Evolutionary conservation across 2,113 vertebrate genomes (phyloP).

Genomic region (Trogon surrucura): DNA sequence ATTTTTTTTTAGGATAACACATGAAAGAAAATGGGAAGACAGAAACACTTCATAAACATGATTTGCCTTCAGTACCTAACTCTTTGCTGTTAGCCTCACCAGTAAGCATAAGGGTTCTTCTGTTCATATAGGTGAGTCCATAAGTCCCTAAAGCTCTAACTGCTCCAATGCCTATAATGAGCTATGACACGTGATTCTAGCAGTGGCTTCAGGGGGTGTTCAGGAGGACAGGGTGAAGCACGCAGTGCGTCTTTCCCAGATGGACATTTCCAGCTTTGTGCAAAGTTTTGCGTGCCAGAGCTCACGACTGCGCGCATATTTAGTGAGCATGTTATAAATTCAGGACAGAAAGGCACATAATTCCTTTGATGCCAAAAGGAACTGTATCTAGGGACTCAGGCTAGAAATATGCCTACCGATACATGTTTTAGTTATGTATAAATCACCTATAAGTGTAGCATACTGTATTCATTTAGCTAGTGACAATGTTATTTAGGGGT

Average conservation of each 20-base stretch:
- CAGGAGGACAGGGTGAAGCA: neutral
- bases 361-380: conserved; percentile 13
- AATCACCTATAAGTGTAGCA: conserved; percentile 15
- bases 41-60: neutral
- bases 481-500: conserved; percentile 36
- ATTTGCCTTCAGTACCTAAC: neutral
- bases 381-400: neutral
- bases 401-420: conserved; percentile 20
- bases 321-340: neutral
- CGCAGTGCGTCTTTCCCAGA: neutral
- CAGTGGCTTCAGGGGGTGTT: neutral
- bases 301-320: neutral
- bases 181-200: neutral
- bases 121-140: fast-evolving
- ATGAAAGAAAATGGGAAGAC: neutral
- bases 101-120: neutral
- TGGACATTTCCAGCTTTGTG: neutral
- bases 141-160: neutral
- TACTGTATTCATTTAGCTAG: conserved; percentile 22
- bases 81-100: neutral
- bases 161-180: fast-evolving
- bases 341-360: neutral
- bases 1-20: neutral
- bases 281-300: neutral
- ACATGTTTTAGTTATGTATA: conserved; percentile 11